These are phyloP conservation scores for Lasioglossum marginatum DNA, from an alignment of 2,888 invertebrate species.

Conservation along the genomic window DNA sequence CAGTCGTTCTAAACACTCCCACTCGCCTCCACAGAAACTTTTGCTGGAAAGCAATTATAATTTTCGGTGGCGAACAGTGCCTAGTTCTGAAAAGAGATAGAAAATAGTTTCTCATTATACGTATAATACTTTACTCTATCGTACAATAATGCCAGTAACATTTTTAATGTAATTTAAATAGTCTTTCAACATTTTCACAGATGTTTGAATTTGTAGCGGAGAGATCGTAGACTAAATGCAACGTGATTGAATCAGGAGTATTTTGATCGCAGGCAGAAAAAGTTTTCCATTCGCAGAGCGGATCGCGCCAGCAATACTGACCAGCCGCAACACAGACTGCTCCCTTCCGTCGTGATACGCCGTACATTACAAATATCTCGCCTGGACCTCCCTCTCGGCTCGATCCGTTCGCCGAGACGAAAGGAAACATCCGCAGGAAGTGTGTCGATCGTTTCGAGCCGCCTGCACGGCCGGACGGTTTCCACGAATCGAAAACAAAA, in stretches of 20 bases:
- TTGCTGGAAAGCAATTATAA: background rate
- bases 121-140: background rate
- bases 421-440: slow-evolving; percentile 67
- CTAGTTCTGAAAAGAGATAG: background rate
- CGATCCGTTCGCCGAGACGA: slow-evolving; percentile 29
- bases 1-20: background rate
- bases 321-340: slow-evolving; percentile 50
- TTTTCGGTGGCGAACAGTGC: background rate
- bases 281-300: slow-evolving; percentile 23
- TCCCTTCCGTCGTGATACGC: slow-evolving; percentile 35
- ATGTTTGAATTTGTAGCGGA: background rate
- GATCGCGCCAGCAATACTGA: slow-evolving; percentile 48
- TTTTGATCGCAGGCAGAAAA: background rate
- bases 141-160: background rate
- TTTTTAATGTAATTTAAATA: background rate
- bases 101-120: background rate
- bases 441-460: slow-evolving; percentile 49
- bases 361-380: slow-evolving; percentile 34
- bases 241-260: background rate
- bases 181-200: background rate
- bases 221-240: background rate
- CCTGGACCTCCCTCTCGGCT: slow-evolving; percentile 18
- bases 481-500: slow-evolving; percentile 38
- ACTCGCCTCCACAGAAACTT: background rate
- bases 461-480: slow-evolving; percentile 31